A percentile compares a stretch with the other conserved stretches of the same genome.
Conservation (phyloP, 2,113 vertebrate genomes). For the Lophius piscatorius region DNA sequence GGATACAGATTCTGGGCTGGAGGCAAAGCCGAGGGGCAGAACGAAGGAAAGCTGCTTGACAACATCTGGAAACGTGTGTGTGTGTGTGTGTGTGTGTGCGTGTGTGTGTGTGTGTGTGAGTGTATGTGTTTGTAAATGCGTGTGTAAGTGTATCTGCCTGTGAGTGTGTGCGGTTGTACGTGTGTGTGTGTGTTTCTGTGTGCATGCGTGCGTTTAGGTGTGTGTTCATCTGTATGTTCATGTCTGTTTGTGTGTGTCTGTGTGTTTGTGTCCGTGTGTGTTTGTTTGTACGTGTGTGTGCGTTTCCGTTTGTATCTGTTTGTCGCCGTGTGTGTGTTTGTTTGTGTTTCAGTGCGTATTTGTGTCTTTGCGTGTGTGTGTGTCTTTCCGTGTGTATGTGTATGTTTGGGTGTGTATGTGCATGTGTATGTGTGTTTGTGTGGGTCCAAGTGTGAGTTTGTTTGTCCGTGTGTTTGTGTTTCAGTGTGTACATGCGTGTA, state of each 20-base stretch:
- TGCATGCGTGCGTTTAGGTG: slow-evolving; percentile 28
- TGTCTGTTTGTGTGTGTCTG: too few species aligned
- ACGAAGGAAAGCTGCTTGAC: slow-evolving; percentile 48
- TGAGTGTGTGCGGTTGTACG: slow-evolving; percentile 3
- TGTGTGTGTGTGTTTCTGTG: slow-evolving; percentile 9
- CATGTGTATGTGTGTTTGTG: not conserved
- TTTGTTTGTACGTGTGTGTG: too few species aligned
- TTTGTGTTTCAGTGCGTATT: slow-evolving; percentile 2
- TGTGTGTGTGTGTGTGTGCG: slow-evolving; percentile 1
- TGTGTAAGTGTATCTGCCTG: slow-evolving; percentile 3
- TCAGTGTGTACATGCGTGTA: too few species aligned
- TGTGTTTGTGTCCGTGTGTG: too few species aligned
- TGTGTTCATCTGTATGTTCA: too few species aligned
- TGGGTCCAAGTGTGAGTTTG: too few species aligned
- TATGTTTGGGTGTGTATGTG: slow-evolving; percentile 2
- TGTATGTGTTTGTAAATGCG: not conserved
- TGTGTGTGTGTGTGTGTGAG: not conserved
- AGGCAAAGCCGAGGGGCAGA: slow-evolving; percentile 30
- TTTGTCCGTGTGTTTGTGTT: too few species aligned
- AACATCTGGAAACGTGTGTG: slow-evolving; percentile 54
- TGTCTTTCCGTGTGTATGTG: not conserved
- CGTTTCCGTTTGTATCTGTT: too few species aligned
- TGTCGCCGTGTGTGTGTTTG: too few species aligned
- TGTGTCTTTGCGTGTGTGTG: not conserved
- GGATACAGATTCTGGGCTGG: slow-evolving; percentile 40